Evolutionary conservation across 2,113 vertebrate genomes (phyloP).

Genomic region (Thryonomys swinderianus): DNA sequence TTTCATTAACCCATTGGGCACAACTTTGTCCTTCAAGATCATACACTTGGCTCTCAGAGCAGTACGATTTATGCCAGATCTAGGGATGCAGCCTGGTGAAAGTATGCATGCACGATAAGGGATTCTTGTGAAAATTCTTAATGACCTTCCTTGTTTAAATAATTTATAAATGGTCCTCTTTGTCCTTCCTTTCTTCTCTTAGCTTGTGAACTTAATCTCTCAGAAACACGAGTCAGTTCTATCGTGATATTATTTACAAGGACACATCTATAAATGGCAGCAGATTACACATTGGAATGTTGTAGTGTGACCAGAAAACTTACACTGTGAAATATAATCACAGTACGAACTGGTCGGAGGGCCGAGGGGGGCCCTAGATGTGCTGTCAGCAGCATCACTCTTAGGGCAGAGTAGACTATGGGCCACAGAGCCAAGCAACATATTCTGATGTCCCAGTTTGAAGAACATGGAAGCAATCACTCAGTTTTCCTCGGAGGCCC

Average conservation of each 20-base stretch:
- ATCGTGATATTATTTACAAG: constrained; percentile 13
- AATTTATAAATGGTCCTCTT: not conserved
- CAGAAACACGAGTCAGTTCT: not conserved
- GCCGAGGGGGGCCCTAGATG: not conserved
- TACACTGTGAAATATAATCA: not conserved
- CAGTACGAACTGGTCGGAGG: not conserved
- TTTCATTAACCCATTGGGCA: too few species aligned
- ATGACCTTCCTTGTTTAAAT: not conserved
- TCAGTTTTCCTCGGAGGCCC: not conserved
- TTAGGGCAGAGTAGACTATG: not conserved
- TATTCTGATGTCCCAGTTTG: not conserved
- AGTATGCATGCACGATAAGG: not conserved
- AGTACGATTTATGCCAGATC: not conserved
- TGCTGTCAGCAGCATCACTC: not conserved
- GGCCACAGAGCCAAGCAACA: not conserved
- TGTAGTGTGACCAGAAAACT: not conserved
- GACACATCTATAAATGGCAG: not conserved
- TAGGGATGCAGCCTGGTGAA: not conserved
- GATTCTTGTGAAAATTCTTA: not conserved
- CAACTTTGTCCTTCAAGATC: too few species aligned
- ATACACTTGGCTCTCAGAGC: not conserved
- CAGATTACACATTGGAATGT: not conserved
- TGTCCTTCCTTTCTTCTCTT: not conserved
- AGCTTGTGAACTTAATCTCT: not conserved
- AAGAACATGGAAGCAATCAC: not conserved